Conservation (phyloP, 2,113 vertebrate species). For the Megalops atlanticus region DNA sequence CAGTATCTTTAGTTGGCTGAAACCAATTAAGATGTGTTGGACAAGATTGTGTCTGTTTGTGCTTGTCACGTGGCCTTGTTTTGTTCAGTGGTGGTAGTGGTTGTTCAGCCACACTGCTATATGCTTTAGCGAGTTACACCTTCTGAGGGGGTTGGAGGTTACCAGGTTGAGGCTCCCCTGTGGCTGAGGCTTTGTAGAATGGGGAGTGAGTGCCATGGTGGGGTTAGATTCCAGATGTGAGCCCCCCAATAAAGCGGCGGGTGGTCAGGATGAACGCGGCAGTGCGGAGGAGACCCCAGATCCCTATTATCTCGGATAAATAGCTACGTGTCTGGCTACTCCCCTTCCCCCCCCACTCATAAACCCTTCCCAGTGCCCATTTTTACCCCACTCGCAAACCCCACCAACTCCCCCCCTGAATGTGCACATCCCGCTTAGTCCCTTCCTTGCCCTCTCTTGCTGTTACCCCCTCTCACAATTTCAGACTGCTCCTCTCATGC, state of each 20-base stretch:
- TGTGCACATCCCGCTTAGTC: too few species aligned
- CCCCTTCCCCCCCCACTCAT: not conserved
- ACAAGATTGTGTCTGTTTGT: too few species aligned
- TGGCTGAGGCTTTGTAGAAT: not conserved
- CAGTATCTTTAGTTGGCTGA: too few species aligned
- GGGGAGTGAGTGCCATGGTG: not conserved
- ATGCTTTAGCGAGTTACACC: not conserved
- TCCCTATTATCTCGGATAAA: not conserved
- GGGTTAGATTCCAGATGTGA: constrained; percentile 18
- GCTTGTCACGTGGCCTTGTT: too few species aligned
- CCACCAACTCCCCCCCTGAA: too few species aligned
- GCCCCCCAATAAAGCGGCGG: not conserved
- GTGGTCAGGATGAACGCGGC: not conserved
- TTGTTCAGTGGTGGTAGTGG: not conserved
- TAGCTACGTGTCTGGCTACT: not conserved
- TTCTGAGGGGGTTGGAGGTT: not conserved
- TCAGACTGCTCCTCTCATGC: too few species aligned
- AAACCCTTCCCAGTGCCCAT: not conserved
- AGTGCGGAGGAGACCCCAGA: not conserved
- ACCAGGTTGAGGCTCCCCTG: not conserved
- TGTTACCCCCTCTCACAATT: not conserved
- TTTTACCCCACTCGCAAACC: too few species aligned
- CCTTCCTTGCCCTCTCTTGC: not conserved
- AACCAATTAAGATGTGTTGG: too few species aligned
- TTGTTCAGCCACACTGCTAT: not conserved